Evolutionary conservation across 2,888 invertebrate species (phyloP).

Genomic region (Cephus runcator): DNA sequence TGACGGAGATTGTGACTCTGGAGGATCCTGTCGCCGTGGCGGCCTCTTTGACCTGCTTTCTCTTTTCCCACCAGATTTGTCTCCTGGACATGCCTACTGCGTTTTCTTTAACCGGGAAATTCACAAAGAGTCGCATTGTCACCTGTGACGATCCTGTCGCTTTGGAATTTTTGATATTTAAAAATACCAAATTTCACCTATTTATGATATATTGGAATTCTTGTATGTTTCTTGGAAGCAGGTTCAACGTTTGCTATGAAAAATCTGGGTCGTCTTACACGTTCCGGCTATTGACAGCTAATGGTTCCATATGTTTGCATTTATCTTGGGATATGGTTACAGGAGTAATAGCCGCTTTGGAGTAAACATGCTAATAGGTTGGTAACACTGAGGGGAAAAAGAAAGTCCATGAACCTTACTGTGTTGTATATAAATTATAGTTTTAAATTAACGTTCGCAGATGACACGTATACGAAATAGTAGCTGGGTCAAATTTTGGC

Average conservation of each 20-base stretch:
- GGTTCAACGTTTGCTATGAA: neutral
- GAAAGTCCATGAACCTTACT: neutral
- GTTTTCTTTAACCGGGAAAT: conserved; percentile 55
- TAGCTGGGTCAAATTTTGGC: neutral
- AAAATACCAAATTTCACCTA: neutral
- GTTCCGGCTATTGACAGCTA: neutral
- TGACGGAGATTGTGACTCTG: neutral
- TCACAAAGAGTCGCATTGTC: conserved; percentile 19
- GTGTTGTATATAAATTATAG: neutral
- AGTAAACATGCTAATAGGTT: neutral
- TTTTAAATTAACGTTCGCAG: neutral
- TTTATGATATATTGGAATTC: neutral
- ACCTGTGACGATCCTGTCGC: neutral
- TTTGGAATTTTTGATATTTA: neutral
- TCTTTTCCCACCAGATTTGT: conserved; percentile 64
- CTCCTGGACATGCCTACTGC: conserved; percentile 39
- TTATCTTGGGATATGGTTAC: neutral
- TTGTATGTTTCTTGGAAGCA: neutral
- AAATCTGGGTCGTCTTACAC: neutral
- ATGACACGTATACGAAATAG: neutral
- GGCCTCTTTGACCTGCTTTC: conserved; percentile 65
- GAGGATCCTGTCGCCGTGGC: conserved; percentile 46
- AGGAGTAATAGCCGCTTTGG: neutral
- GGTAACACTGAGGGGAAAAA: neutral
- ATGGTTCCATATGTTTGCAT: neutral